phyloP scores from a whole-genome alignment of 1,140 invertebrate species.

The Eurosta solidaginis region DNA sequence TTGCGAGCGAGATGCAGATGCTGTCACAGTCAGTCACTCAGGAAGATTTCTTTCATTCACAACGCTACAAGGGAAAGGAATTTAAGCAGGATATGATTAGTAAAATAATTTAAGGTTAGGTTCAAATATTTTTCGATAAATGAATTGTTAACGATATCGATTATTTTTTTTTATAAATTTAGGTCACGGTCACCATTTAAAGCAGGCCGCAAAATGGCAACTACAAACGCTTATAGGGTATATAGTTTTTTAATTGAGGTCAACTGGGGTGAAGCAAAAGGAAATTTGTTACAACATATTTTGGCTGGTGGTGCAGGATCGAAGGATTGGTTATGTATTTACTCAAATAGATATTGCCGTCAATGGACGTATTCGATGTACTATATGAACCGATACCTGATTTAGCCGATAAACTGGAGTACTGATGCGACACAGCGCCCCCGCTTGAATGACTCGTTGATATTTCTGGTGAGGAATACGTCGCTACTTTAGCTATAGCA shows the following conservation, averaged over 20 bases:
- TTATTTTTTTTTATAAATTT: background rate
- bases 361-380: slow-evolving; percentile 32
- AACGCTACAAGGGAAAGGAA: too few relatives aligned
- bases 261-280: background rate
- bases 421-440: slow-evolving; percentile 26
- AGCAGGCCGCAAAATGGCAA: background rate
- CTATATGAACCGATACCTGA: background rate
- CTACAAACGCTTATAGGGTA: background rate
- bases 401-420: background rate
- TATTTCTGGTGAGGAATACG: slow-evolving; percentile 29
- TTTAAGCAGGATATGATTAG: too few relatives aligned
- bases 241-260: slow-evolving; percentile 1
- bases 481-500: slow-evolving; percentile 38
- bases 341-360: slow-evolving; percentile 33
- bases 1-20: too few relatives aligned
- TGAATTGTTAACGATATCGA: too few relatives aligned
- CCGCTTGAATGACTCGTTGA: background rate
- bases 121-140: too few relatives aligned
- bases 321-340: background rate
- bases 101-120: too few relatives aligned
- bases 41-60: too few relatives aligned
- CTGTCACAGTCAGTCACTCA: too few relatives aligned
- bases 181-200: slow-evolving; percentile 3
- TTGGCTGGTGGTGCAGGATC: background rate
- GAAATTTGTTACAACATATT: background rate